These are phyloP conservation scores for Chrysolina americana DNA, from an alignment of 2,888 invertebrate genomes.

Conservation along the genomic window DNA sequence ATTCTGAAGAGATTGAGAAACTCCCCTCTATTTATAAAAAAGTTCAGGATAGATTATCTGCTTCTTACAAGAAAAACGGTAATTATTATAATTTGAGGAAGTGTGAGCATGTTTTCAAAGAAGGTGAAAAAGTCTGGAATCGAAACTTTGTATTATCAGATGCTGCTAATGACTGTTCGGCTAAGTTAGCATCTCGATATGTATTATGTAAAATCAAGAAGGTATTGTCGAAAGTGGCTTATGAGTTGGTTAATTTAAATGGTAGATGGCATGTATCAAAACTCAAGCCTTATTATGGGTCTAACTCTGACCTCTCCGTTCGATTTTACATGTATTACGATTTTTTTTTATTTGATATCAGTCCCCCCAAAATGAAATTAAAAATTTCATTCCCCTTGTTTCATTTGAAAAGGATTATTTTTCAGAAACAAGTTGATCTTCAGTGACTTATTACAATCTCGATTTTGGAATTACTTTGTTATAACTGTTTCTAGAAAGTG, in stretches of 20 bases:
- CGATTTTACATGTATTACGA: background rate
- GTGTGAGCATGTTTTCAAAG: slow-evolving; percentile 20
- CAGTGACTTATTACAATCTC: background rate
- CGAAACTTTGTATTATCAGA: slow-evolving; percentile 2
- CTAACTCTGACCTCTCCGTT: background rate
- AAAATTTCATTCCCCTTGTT: background rate
- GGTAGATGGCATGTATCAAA: slow-evolving; percentile 22
- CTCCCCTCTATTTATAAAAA: background rate
- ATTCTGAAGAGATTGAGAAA: slow-evolving; percentile 1
- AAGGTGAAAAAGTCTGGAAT: slow-evolving; percentile 27
- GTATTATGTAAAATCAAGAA: slow-evolving; percentile 25
- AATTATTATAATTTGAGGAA: slow-evolving; percentile 3
- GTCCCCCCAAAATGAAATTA: background rate
- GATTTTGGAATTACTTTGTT: background rate
- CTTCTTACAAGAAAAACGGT: slow-evolving; percentile 7
- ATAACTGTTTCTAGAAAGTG: background rate
- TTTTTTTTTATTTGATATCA: background rate
- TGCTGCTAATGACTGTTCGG: slow-evolving; percentile 14
- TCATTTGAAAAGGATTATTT: background rate
- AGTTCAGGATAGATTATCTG: slow-evolving; percentile 8
- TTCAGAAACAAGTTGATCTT: background rate
- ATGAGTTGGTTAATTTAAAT: slow-evolving; percentile 28
- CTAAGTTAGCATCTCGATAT: slow-evolving; percentile 18
- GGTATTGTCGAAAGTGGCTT: slow-evolving; percentile 19
- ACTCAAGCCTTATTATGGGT: slow-evolving; percentile 22